Conservation (phyloP, 2,113 vertebrate species). For the Percina caprodes region DNA sequence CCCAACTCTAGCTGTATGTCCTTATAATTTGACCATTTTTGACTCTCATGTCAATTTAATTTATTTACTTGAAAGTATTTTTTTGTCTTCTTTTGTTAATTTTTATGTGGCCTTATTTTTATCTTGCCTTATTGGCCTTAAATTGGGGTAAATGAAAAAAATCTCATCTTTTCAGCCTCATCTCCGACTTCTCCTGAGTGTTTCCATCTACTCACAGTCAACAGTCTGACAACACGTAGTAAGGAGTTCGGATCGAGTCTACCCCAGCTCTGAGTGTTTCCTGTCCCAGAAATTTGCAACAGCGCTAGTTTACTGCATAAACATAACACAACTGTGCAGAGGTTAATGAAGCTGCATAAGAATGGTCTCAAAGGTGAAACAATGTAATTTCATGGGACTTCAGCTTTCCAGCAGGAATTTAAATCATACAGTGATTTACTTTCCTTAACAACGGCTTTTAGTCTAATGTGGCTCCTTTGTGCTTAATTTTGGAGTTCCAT, state of each 20-base stretch:
- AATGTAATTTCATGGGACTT: neutral
- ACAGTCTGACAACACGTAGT: neutral
- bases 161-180: no score
- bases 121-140: no score
- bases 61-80: no score
- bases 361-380: conserved; percentile 13
- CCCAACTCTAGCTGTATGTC: no score
- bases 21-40: no score
- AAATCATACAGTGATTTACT: conserved; percentile 9
- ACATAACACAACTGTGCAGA: neutral
- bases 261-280: neutral
- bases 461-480: neutral
- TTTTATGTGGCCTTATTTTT: no score
- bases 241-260: neutral
- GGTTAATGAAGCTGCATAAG: conserved; percentile 19
- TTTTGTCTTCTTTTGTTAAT: no score
- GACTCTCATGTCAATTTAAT: no score
- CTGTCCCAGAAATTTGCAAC: neutral
- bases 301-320: neutral
- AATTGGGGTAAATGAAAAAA: no score
- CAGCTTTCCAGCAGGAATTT: neutral
- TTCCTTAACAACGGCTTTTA: conserved; percentile 14
- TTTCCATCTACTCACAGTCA: no score
- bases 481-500: conserved; percentile 4
- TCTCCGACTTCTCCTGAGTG: no score